Percentiles rank a stretch among this genome's conserved stretches.
These are phyloP conservation scores for Pollachius pollachius DNA, from an alignment of 2,113 vertebrate species.

Conservation along the genomic window DNA sequence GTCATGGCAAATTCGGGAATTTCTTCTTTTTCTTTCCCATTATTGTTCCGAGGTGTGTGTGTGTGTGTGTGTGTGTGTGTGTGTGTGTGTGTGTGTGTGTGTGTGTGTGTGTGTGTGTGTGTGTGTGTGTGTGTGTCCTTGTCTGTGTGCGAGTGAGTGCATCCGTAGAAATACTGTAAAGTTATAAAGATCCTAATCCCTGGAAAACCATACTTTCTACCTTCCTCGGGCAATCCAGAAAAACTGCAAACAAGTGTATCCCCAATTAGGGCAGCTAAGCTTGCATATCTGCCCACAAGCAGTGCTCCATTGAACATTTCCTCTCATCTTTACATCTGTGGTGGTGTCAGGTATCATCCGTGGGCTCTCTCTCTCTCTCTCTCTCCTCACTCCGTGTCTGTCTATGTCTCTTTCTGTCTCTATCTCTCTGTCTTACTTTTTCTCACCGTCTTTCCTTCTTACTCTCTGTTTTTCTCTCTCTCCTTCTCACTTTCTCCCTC, in stretches of 20 bases:
- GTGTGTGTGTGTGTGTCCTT: too few relatives aligned
- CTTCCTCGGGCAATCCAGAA: too few relatives aligned
- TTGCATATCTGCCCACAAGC: constrained; percentile 47
- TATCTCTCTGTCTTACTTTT: neutral
- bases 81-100: too few relatives aligned
- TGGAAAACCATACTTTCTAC: too few relatives aligned
- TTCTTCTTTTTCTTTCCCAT: neutral
- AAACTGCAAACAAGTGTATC: constrained; percentile 10
- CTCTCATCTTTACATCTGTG: constrained; percentile 41
- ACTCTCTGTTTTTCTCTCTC: neutral
- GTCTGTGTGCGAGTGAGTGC: too few relatives aligned
- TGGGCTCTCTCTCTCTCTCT: too few relatives aligned
- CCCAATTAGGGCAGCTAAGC: constrained; percentile 47
- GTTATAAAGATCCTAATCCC: too few relatives aligned
- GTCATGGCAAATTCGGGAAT: neutral
- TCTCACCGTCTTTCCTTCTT: neutral
- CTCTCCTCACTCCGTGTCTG: constrained; percentile 9
- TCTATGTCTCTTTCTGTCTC: neutral
- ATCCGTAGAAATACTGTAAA: too few relatives aligned
- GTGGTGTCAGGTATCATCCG: constrained; percentile 36
- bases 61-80: neutral
- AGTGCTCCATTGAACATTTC: constrained; percentile 43
- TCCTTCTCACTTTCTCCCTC: neutral
- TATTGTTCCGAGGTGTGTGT: neutral
- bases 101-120: too few relatives aligned